A percentile compares a stretch with the other conserved stretches of the same genome.
phyloP scores from a whole-genome alignment of 2,888 invertebrate genomes.

The Sesamia inferens region DNA sequence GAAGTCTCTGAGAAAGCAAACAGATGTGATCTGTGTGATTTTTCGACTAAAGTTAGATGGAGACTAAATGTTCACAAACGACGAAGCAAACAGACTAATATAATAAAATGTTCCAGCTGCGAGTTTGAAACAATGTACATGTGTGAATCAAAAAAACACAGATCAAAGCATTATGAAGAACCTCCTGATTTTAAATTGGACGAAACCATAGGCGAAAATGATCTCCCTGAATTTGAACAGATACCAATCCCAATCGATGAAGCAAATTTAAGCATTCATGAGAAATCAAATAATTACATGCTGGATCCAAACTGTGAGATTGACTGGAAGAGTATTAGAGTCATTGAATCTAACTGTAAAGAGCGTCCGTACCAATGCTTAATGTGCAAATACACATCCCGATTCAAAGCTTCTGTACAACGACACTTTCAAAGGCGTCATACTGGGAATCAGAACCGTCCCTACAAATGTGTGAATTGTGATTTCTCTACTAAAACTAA shows the following conservation, averaged over 20 bases:
- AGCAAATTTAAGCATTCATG: conserved; percentile 35
- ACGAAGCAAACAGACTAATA: conserved; percentile 68
- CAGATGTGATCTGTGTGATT: conserved; percentile 77
- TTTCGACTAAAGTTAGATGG: conserved; percentile 77
- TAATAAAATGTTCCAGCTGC: conserved; percentile 74
- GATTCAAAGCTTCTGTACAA: conserved; percentile 81
- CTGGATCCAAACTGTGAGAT: conserved; percentile 72
- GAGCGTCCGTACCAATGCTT: conserved; percentile 77
- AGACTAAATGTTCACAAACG: conserved; percentile 77
- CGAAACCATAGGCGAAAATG: conserved; percentile 12
- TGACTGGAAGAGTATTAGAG: conserved; percentile 78
- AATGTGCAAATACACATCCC: conserved; percentile 75
- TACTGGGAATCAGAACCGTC: conserved; percentile 72
- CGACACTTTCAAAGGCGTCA: conserved; percentile 82
- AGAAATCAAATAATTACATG: conserved; percentile 69
- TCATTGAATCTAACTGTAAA: conserved; percentile 71
- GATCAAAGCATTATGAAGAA: conserved; percentile 59
- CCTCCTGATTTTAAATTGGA: conserved; percentile 33
- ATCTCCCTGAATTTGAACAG: not conserved
- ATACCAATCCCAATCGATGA: conserved; percentile 7
- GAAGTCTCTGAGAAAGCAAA: conserved; percentile 74
- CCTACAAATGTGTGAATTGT: conserved; percentile 80
- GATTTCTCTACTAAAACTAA: conserved; percentile 83
- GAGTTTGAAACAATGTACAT: conserved; percentile 74
- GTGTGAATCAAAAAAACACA: conserved; percentile 79